These are phyloP conservation scores for Buathra laborator DNA, from an alignment of 2,888 invertebrate species.

Conservation along the genomic window DNA sequence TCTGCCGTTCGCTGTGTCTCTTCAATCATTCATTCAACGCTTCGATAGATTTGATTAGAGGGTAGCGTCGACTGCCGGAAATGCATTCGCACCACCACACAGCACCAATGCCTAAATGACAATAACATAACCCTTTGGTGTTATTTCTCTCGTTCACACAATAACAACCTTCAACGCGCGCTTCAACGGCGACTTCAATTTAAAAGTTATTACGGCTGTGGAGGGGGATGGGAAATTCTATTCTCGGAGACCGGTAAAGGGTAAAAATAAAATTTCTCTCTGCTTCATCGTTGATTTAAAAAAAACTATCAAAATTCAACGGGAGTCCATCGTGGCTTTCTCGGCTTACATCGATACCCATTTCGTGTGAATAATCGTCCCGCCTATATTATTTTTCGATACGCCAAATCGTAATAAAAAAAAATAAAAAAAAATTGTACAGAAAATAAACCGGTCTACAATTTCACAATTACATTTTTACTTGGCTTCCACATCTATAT, in stretches of 20 bases:
- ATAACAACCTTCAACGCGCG: background rate
- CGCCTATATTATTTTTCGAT: no score
- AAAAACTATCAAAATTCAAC: no score
- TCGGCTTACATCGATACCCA: no score
- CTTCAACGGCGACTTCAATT: background rate
- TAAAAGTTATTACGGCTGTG: no score
- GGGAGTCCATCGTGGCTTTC: no score
- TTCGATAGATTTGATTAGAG: conserved; percentile 26
- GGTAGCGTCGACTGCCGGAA: background rate
- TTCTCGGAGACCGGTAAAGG: no score
- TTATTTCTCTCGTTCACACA: background rate
- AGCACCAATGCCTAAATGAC: background rate
- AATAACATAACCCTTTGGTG: background rate
- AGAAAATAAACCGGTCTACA: background rate
- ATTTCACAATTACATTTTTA: no score
- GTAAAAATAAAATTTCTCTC: background rate
- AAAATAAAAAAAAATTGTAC: background rate
- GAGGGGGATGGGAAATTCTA: no score
- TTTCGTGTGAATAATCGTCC: no score
- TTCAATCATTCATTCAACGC: conserved; percentile 15
- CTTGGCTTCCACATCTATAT: background rate
- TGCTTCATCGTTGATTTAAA: background rate
- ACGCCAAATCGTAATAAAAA: background rate
- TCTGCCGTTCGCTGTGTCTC: background rate
- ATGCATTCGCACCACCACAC: conserved; percentile 1